phyloP scores from a whole-genome alignment of 1,140 invertebrate genomes.

The Reticulitermes speratus region DNA sequence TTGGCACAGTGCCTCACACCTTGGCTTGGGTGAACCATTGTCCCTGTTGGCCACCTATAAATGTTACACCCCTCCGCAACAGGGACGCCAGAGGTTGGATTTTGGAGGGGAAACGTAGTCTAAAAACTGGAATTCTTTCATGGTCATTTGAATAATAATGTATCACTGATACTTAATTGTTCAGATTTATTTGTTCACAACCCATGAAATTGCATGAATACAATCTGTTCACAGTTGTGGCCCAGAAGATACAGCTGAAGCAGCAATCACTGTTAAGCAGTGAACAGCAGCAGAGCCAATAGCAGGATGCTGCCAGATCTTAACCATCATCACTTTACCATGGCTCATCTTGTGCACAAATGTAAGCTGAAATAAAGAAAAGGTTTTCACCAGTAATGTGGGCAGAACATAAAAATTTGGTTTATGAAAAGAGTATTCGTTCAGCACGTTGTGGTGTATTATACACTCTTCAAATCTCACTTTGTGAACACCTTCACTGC shows the following conservation, averaged over 20 bases:
- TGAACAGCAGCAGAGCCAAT: conserved; percentile 12
- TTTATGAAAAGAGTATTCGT: not conserved
- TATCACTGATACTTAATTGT: too few species aligned
- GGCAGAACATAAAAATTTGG: not conserved
- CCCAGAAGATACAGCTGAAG: conserved; percentile 1
- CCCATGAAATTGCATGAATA: too few species aligned
- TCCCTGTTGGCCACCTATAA: too few species aligned
- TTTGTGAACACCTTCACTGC: not conserved
- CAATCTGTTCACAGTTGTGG: too few species aligned
- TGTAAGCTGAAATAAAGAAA: not conserved
- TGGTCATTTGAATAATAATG: too few species aligned
- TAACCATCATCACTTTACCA: not conserved
- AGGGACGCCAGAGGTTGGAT: too few species aligned
- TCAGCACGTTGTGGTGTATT: not conserved
- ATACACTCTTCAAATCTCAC: not conserved
- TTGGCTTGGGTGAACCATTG: too few species aligned
- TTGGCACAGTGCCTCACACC: too few species aligned
- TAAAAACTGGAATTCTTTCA: too few species aligned
- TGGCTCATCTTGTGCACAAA: not conserved
- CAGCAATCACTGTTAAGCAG: conserved; percentile 19
- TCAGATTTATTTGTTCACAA: too few species aligned
- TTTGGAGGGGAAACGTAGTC: too few species aligned
- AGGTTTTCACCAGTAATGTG: not conserved
- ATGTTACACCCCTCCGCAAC: too few species aligned
- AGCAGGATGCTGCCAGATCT: not conserved